Percentiles rank a stretch among this genome's conserved stretches.
These are phyloP conservation scores for Eledona agricola DNA, from an alignment of 2,888 invertebrate genomes.

Conservation along the genomic window DNA sequence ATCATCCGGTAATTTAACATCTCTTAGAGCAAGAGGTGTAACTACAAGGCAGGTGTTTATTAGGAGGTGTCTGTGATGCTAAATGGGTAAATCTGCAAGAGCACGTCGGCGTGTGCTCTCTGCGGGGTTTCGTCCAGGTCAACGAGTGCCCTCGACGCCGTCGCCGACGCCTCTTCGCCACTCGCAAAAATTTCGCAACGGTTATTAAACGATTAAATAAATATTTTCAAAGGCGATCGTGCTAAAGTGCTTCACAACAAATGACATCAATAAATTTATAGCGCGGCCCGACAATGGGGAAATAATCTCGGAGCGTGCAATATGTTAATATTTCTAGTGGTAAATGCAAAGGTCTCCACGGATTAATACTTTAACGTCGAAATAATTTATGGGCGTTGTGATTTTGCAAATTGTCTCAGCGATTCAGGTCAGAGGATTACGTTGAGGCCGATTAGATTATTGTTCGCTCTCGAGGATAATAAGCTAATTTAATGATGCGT, in stretches of 20 bases:
- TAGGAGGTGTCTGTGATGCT: slow-evolving; percentile 43
- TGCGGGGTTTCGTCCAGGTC: slow-evolving; percentile 16
- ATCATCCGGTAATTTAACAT: slow-evolving; percentile 35
- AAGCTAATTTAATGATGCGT: slow-evolving; percentile 6
- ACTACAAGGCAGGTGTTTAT: slow-evolving; percentile 41
- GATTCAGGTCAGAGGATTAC: slow-evolving; percentile 20
- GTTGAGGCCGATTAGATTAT: slow-evolving; percentile 3
- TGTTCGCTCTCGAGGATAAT: slow-evolving; percentile 9
- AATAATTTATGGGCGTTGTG: slow-evolving; percentile 11
- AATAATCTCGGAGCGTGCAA: slow-evolving; percentile 9
- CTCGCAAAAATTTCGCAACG: slow-evolving; percentile 34
- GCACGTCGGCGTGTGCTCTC: slow-evolving; percentile 25
- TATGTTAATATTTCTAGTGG: slow-evolving; percentile 15
- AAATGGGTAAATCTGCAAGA: slow-evolving; percentile 18
- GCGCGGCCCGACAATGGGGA: slow-evolving; percentile 12
- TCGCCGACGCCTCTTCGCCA: slow-evolving; percentile 25
- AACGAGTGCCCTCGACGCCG: slow-evolving; percentile 12
- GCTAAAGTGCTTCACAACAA: slow-evolving; percentile 28
- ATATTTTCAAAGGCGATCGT: slow-evolving; percentile 34
- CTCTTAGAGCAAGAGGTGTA: slow-evolving; percentile 43
- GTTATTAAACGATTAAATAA: slow-evolving; percentile 36
- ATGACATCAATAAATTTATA: slow-evolving; percentile 33
- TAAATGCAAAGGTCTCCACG: slow-evolving; percentile 21
- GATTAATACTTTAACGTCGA: slow-evolving; percentile 26
- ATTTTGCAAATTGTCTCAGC: slow-evolving; percentile 19